Percentiles rank a stretch among this genome's conserved stretches.
phyloP scores from a whole-genome alignment of 2,113 vertebrate species.

The Cyanistes caeruleus region DNA sequence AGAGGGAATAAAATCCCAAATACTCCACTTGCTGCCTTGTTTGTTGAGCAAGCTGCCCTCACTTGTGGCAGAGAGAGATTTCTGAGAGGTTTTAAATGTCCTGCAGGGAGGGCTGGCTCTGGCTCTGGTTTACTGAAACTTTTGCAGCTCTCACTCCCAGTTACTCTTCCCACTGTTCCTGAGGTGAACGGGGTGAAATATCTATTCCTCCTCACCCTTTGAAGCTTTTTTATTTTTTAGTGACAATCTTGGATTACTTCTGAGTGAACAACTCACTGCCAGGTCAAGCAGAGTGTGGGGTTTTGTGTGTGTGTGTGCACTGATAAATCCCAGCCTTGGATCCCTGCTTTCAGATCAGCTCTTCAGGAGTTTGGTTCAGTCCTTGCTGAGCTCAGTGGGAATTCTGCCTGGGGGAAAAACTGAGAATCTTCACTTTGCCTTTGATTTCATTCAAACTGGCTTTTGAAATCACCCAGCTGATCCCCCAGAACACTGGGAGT shows the following conservation, averaged over 20 bases:
- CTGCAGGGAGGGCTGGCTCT: not conserved
- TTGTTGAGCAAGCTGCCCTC: not conserved
- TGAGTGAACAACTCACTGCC: not conserved
- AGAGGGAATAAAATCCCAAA: not conserved
- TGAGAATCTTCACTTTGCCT: not conserved
- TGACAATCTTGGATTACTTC: not conserved
- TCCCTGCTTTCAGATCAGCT: not conserved
- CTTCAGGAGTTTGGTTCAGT: not conserved
- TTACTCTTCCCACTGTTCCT: not conserved
- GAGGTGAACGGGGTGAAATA: not conserved
- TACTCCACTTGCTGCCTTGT: not conserved
- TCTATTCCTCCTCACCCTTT: not conserved
- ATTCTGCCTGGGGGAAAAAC: not conserved
- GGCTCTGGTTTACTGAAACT: not conserved
- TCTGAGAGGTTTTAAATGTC: not conserved
- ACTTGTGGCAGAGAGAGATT: not conserved
- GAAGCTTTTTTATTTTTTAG: not conserved
- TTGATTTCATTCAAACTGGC: conserved; percentile 18
- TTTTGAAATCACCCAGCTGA: conserved; percentile 7
- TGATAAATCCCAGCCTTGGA: not conserved
- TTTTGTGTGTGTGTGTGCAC: not conserved
- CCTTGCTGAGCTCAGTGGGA: not conserved
- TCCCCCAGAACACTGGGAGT: not conserved
- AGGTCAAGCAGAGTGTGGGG: not conserved
- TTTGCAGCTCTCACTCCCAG: not conserved